Conservation (phyloP, 2,113 vertebrate species). For the Anseranas semipalmata region DNA sequence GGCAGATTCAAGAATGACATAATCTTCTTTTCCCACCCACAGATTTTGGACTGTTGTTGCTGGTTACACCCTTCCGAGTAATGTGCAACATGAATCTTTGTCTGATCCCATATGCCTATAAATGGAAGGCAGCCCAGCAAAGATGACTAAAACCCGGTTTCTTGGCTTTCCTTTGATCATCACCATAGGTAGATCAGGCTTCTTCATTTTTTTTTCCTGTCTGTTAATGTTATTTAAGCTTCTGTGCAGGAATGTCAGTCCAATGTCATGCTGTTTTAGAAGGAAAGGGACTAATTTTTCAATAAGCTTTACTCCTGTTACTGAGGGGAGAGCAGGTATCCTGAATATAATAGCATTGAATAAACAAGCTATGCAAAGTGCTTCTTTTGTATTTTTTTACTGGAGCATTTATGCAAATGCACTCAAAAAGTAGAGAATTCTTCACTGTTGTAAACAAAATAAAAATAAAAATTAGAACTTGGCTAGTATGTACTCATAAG, state of each 20-base stretch:
- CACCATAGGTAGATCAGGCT: background rate
- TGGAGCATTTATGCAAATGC: background rate
- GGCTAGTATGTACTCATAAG: background rate
- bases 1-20: conserved; percentile 41
- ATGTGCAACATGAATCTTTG: background rate
- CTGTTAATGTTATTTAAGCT: background rate
- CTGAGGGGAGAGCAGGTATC: background rate
- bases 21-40: background rate
- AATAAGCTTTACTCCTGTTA: background rate
- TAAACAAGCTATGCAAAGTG: conserved; percentile 20
- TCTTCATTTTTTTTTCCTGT: background rate
- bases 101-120: conserved; percentile 31
- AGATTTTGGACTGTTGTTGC: background rate
- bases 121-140: conserved; percentile 36
- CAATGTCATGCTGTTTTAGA: background rate
- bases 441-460: background rate
- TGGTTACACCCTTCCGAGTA: conserved; percentile 24
- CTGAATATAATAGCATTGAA: background rate
- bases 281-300: background rate
- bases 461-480: background rate
- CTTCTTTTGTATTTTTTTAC: background rate
- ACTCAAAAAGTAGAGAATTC: background rate
- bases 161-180: background rate
- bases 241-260: background rate
- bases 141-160: background rate